Percentiles rank a stretch among this genome's conserved stretches.
Evolutionary conservation across 2,113 vertebrate genomes (phyloP).

Genomic region (Tympanuchus pallidicinctus): DNA sequence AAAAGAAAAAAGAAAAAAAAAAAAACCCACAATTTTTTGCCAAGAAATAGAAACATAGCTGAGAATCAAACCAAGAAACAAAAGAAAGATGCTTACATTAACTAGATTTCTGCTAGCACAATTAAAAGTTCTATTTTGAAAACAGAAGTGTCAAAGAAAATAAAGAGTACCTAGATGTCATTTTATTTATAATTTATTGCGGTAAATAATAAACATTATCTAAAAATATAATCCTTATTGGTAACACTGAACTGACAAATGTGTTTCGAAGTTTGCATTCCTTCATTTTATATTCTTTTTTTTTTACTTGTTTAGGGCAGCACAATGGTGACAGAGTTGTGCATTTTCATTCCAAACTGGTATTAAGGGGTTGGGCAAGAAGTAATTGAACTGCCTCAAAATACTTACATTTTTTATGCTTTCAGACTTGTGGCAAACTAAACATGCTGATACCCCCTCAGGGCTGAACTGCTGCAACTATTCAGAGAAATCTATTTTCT

Average conservation of each 20-base stretch:
- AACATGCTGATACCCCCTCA: not conserved
- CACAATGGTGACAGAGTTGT: not conserved
- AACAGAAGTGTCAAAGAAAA: not conserved
- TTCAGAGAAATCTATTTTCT: conserved; percentile 15
- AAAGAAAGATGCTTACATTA: not conserved
- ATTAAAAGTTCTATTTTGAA: not conserved
- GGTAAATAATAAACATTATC: not conserved
- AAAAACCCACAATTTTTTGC: not conserved
- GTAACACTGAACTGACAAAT: not conserved
- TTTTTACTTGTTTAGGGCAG: not conserved
- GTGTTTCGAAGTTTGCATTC: not conserved
- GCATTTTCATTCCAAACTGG: not conserved
- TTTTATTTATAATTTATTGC: not conserved
- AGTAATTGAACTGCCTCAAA: conserved; percentile 16
- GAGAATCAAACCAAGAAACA: not conserved
- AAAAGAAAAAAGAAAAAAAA: not conserved
- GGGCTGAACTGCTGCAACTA: not conserved
- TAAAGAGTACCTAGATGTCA: not conserved
- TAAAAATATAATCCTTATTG: not conserved
- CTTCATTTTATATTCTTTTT: not conserved
- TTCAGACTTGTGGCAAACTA: conserved; percentile 27
- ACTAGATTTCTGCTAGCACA: not conserved
- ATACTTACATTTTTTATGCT: conserved; percentile 13
- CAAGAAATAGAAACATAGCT: not conserved
- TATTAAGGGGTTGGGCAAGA: not conserved